A percentile compares a stretch with the other conserved stretches of the same genome.
Evolutionary conservation across 2,888 invertebrate species (phyloP).

Genomic region (Bombylius major): DNA sequence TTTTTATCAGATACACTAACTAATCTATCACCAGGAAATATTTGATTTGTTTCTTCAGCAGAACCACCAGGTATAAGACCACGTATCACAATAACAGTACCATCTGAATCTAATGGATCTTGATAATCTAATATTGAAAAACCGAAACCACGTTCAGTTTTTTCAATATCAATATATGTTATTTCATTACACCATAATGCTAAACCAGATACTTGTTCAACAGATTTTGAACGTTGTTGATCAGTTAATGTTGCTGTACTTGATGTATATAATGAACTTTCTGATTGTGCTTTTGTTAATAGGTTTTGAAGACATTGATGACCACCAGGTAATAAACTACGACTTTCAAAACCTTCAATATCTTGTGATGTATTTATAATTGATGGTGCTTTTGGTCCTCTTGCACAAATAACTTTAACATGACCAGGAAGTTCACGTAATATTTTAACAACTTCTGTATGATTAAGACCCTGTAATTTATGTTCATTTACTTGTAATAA

Average conservation of each 20-base stretch:
- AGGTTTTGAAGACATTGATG: constrained; percentile 70
- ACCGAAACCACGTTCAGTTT: constrained; percentile 92
- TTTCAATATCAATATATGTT: constrained; percentile 79
- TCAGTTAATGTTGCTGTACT: constrained; percentile 69
- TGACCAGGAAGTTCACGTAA: constrained; percentile 83
- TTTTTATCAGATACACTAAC: constrained; percentile 83
- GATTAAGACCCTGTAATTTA: constrained; percentile 79
- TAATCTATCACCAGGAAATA: constrained; percentile 90
- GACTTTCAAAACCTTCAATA: constrained; percentile 63
- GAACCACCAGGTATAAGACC: constrained; percentile 96
- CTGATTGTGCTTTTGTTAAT: constrained; percentile 88
- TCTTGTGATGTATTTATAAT: constrained; percentile 69
- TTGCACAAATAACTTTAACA: constrained; percentile 84
- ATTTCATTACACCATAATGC: constrained; percentile 96
- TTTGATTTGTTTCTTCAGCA: constrained; percentile 87
- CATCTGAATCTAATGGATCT: constrained; percentile 90
- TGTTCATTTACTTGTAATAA: constrained; percentile 92
- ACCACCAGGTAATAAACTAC: constrained; percentile 76
- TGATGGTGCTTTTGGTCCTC: constrained; percentile 47
- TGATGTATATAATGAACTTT: constrained; percentile 80
- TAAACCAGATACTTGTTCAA: constrained; percentile 88
- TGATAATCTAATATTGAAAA: constrained; percentile 97
- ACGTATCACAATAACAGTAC: constrained; percentile 93
- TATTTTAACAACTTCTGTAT: constrained; percentile 92
- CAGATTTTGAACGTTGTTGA: constrained; percentile 73